These are phyloP conservation scores for Eriocheir sinensis DNA, from an alignment of 1,140 invertebrate species.

Conservation along the genomic window DNA sequence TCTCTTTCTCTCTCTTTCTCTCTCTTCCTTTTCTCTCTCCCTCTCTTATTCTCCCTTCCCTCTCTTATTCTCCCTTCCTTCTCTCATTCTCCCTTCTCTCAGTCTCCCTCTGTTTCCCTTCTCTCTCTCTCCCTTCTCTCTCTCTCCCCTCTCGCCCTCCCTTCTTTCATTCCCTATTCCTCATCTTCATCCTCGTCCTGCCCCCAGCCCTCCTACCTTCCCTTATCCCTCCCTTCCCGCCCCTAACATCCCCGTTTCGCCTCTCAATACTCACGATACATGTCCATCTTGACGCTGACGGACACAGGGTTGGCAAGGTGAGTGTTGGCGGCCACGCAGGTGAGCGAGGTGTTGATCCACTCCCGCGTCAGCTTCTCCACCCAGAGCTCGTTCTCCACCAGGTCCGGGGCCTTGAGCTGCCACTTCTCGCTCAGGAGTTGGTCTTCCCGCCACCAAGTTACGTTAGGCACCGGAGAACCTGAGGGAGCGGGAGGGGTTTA, in stretches of 20 bases:
- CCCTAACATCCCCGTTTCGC: not conserved
- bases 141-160: conserved; percentile 79
- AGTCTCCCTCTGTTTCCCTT: not conserved
- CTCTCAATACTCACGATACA: conserved; percentile 85
- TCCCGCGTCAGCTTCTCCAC: conserved; percentile 85
- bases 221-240: conserved; percentile 79
- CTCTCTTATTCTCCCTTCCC: not conserved
- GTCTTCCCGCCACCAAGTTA: conserved; percentile 93
- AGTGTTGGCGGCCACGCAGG: conserved; percentile 92
- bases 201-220: not conserved
- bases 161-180: not conserved
- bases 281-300: conserved; percentile 85
- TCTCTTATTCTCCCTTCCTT: not conserved
- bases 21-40: not conserved
- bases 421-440: conserved; percentile 83
- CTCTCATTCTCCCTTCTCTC: not conserved
- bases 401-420: conserved; percentile 80
- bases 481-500: not conserved
- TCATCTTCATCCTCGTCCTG: conserved; percentile 79
- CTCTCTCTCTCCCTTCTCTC: not conserved
- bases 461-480: conserved; percentile 91
- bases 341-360: conserved; percentile 90
- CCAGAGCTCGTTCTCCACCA: conserved; percentile 83
- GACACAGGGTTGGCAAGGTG: conserved; percentile 86
- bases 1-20: conserved; percentile 54